phyloP scores from a whole-genome alignment of 1,140 invertebrate species.

The Trissolcus basalis region DNA sequence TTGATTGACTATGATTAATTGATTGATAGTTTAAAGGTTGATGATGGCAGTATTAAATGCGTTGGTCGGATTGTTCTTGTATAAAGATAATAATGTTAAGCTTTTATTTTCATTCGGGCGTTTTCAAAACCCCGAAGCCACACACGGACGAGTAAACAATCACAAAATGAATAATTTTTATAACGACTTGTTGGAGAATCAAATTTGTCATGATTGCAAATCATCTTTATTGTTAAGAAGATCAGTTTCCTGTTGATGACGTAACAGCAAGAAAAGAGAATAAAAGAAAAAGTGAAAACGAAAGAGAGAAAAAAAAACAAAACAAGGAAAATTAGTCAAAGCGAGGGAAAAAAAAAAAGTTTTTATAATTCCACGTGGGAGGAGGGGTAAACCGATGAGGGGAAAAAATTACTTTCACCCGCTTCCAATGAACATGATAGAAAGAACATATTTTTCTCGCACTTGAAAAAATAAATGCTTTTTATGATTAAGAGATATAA shows the following conservation, averaged over 20 bases:
- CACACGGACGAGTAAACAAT: constrained; percentile 24
- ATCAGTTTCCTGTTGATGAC: constrained; percentile 53
- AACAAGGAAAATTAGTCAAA: not conserved
- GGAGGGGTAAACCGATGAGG: constrained; percentile 3
- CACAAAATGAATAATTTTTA: constrained; percentile 52
- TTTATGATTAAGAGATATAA: constrained; percentile 56
- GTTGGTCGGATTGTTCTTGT: constrained; percentile 53
- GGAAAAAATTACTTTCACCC: constrained; percentile 45
- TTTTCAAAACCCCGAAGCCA: constrained; percentile 30
- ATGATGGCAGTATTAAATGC: constrained; percentile 51
- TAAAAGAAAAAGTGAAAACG: constrained; percentile 9
- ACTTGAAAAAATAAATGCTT: constrained; percentile 52
- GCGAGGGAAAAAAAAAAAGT: constrained; percentile 13
- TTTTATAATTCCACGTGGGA: constrained; percentile 26
- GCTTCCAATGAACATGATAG: constrained; percentile 55
- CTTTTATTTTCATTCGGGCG: constrained; percentile 43
- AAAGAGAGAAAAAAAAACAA: constrained; percentile 5
- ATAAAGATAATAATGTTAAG: constrained; percentile 58
- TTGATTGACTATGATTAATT: constrained; percentile 50
- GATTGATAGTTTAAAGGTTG: constrained; percentile 50
- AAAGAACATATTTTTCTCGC: constrained; percentile 57
- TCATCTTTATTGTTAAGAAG: constrained; percentile 52
- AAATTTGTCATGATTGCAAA: constrained; percentile 53
- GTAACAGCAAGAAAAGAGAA: constrained; percentile 20
- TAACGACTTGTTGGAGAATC: constrained; percentile 51